Conservation (phyloP, 2,797 vertebrate species). For the Halcyon chelicuti region DNA sequence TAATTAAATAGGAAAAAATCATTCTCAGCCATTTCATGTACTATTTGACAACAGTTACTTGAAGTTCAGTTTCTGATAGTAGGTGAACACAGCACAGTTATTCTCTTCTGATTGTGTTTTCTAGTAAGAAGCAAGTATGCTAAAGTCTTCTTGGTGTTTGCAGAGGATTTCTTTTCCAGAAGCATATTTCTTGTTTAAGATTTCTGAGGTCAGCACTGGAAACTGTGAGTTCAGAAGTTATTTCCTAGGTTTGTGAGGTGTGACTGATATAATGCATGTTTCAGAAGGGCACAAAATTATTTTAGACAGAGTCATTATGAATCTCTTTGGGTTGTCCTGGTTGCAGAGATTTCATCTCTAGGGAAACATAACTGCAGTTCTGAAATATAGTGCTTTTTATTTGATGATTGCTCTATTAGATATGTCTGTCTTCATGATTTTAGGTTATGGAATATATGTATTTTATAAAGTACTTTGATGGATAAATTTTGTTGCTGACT, state of each 20-base stretch:
- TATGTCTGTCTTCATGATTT: not conserved
- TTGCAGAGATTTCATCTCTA: not conserved
- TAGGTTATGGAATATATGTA: not conserved
- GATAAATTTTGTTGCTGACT: not conserved
- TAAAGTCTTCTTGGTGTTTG: not conserved
- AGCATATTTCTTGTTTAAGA: not conserved
- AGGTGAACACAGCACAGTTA: not conserved
- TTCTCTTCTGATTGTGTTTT: not conserved
- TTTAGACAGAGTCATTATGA: not conserved
- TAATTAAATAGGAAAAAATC: not conserved
- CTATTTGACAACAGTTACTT: not conserved
- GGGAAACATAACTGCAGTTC: not conserved
- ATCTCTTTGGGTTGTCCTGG: not conserved
- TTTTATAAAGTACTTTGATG: not conserved
- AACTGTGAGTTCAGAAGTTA: not conserved
- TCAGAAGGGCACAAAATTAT: not conserved
- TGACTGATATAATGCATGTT: not conserved
- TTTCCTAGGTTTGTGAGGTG: not conserved
- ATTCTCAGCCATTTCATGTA: not conserved
- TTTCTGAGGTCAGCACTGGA: not conserved
- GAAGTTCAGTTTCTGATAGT: not conserved
- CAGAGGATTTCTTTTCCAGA: not conserved
- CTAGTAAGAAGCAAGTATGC: not conserved
- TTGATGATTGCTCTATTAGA: not conserved
- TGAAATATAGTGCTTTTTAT: not conserved